A percentile compares a stretch with the other conserved stretches of the same genome.
Conservation (phyloP, 2,113 vertebrate species). For the Charina bottae region DNA sequence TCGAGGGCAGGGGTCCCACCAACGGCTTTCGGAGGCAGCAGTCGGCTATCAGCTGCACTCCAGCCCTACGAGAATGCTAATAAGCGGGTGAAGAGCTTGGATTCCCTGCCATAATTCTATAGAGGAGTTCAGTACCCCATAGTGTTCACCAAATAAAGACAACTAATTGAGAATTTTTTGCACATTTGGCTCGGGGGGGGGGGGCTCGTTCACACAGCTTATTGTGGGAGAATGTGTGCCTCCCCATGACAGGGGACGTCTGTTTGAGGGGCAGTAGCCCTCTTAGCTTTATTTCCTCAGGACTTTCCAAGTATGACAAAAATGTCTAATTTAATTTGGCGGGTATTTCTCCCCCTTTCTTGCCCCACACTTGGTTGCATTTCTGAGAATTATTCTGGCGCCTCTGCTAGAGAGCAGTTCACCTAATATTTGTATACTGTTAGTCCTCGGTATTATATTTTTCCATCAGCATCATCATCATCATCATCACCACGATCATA, state of each 20-base stretch:
- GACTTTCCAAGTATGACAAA: slow-evolving; percentile 84
- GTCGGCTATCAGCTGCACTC: slow-evolving; percentile 79
- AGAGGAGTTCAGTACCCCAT: slow-evolving; percentile 81
- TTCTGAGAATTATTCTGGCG: slow-evolving; percentile 69
- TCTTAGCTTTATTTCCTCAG: slow-evolving; percentile 67
- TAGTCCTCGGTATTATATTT: neutral
- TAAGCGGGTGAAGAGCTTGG: slow-evolving; percentile 80
- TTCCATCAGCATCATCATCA: neutral
- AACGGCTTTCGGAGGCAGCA: slow-evolving; percentile 79
- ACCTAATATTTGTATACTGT: slow-evolving; percentile 4
- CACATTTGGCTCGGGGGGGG: slow-evolving; percentile 82
- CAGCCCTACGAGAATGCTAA: slow-evolving; percentile 82
- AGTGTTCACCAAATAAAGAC: slow-evolving; percentile 86
- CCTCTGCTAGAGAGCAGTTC: slow-evolving; percentile 44
- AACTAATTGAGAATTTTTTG: slow-evolving; percentile 89
- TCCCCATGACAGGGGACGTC: slow-evolving; percentile 76
- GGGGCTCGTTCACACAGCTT: slow-evolving; percentile 77
- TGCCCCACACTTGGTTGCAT: slow-evolving; percentile 65
- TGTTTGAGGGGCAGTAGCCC: slow-evolving; percentile 72
- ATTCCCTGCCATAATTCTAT: slow-evolving; percentile 84
- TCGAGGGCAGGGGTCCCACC: slow-evolving; percentile 78
- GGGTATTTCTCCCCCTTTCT: neutral
- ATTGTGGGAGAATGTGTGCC: slow-evolving; percentile 77
- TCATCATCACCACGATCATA: slow-evolving; percentile 16
- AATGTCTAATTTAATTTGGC: slow-evolving; percentile 79